Evolutionary conservation across 2,797 vertebrate genomes (phyloP).

Genomic region (Pseudochirops corinnae): DNA sequence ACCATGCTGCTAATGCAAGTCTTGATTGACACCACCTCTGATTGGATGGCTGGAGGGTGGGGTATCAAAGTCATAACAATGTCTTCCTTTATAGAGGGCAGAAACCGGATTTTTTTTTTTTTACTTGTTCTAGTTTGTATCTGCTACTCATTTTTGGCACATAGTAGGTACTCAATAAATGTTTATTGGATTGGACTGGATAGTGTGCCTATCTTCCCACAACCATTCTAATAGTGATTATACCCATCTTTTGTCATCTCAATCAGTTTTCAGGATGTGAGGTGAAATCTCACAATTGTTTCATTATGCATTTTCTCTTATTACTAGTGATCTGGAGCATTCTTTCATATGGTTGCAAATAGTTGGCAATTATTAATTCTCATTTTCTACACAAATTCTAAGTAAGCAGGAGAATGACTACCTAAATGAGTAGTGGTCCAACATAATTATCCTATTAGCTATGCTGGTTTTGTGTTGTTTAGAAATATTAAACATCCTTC

Average conservation of each 20-base stretch:
- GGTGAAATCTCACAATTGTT: not conserved
- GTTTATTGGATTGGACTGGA: not conserved
- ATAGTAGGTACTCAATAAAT: not conserved
- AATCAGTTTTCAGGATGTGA: not conserved
- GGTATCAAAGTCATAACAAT: not conserved
- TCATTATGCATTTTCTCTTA: not conserved
- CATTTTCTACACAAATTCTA: constrained; percentile 41
- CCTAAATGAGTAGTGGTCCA: constrained; percentile 19
- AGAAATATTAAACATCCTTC: constrained; percentile 10
- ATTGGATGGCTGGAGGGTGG: not conserved
- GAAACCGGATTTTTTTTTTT: not conserved
- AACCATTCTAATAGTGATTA: not conserved
- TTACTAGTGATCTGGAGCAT: not conserved
- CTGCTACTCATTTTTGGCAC: not conserved
- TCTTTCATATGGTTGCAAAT: not conserved
- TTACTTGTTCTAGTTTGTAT: not conserved
- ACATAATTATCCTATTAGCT: constrained; percentile 51
- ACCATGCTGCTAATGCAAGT: not conserved
- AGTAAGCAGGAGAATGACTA: constrained; percentile 23
- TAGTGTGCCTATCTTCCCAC: not conserved
- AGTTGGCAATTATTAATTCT: constrained; percentile 26
- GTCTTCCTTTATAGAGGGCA: not conserved
- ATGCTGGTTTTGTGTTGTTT: constrained; percentile 32
- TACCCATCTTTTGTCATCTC: not conserved
- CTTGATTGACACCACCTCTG: not conserved